phyloP scores from a whole-genome alignment of 2,113 vertebrate species.

The Ailurus styani region DNA sequence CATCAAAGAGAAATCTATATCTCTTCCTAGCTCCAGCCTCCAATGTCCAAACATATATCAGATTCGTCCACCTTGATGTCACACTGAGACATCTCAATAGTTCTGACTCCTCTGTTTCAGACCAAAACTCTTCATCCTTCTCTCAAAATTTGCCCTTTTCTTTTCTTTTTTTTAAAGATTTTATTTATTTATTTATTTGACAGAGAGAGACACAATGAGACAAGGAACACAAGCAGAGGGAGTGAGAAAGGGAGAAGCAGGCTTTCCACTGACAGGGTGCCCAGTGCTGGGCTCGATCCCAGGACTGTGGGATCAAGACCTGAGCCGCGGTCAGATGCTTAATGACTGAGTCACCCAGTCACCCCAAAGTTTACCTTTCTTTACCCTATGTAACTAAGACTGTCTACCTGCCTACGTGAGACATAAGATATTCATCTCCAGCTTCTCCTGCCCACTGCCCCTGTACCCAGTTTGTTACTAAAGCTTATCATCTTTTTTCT shows the following conservation, averaged over 20 bases:
- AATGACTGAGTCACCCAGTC: no score
- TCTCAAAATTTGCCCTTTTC: not conserved
- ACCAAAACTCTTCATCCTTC: not conserved
- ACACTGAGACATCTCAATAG: not conserved
- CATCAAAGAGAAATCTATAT: not conserved
- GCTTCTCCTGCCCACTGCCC: not conserved
- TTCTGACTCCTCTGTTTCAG: not conserved
- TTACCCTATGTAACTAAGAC: not conserved
- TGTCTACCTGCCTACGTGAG: not conserved
- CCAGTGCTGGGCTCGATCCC: no score
- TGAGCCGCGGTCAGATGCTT: no score
- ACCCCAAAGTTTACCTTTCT: not conserved
- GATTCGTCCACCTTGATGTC: not conserved
- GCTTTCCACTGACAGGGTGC: no score
- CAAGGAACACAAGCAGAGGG: no score
- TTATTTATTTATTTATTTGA: no score
- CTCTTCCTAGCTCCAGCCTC: not conserved
- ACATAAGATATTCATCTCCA: not conserved
- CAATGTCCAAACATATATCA: not conserved
- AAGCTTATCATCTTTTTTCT: not conserved
- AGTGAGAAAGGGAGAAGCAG: no score
- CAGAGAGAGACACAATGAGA: no score
- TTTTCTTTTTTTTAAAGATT: no score
- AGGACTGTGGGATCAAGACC: no score
- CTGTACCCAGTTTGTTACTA: not conserved